Conservation (phyloP, 2,888 invertebrate species). For the Chironomus tentans region DNA sequence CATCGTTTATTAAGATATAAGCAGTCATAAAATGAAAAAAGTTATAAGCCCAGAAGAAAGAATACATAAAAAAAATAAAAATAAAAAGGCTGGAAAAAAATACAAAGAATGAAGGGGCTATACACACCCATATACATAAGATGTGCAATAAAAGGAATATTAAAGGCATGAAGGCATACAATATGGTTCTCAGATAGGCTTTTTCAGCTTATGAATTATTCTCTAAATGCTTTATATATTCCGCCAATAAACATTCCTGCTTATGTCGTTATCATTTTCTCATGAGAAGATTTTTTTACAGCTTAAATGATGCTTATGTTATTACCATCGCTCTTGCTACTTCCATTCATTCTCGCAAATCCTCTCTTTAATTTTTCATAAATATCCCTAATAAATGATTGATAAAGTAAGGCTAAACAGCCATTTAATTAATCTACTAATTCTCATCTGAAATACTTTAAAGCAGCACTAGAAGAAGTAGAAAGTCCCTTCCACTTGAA, state of each 20-base stretch:
- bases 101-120: background rate
- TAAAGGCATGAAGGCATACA: background rate
- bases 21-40: background rate
- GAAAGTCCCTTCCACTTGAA: background rate
- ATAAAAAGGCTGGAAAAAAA: background rate
- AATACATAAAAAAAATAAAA: background rate
- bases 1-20: background rate
- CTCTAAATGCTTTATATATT: constrained; percentile 1
- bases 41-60: background rate
- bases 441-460: too few relatives aligned
- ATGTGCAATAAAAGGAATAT: too few relatives aligned
- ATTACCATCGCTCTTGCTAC: background rate
- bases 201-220: constrained; percentile 16
- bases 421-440: too few relatives aligned
- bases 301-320: background rate
- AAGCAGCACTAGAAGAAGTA: too few relatives aligned
- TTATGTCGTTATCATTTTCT: background rate
- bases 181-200: background rate
- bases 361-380: too few relatives aligned
- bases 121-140: background rate
- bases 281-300: background rate
- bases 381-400: too few relatives aligned
- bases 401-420: too few relatives aligned
- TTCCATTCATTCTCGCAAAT: too few relatives aligned
- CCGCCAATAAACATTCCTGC: constrained; percentile 2